These are phyloP conservation scores for Neomorphus geoffroyi DNA, from an alignment of 2,797 vertebrate species.

Conservation along the genomic window DNA sequence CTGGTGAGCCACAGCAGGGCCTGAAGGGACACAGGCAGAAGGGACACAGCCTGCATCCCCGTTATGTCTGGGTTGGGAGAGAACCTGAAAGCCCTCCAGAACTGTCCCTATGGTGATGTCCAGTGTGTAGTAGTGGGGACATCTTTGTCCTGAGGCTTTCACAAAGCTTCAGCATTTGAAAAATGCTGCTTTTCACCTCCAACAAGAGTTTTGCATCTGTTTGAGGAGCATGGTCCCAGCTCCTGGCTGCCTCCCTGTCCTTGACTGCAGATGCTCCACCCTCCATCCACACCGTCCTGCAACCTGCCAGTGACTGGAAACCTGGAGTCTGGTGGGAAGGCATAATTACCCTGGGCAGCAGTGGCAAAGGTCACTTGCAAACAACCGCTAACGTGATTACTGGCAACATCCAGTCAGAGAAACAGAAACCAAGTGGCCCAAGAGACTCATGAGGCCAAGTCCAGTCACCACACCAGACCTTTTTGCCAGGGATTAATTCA, in stretches of 20 bases:
- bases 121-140: background rate
- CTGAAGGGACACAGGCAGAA: background rate
- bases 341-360: background rate
- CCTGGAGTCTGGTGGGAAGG: rapidly evolving
- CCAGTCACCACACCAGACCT: background rate
- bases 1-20: rapidly evolving
- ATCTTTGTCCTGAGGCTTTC: background rate
- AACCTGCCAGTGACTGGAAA: background rate
- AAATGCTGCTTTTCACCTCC: background rate
- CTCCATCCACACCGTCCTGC: background rate
- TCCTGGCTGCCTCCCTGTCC: background rate
- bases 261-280: background rate
- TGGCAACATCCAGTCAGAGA: background rate
- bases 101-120: background rate
- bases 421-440: background rate
- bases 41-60: background rate
- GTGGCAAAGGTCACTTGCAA: background rate
- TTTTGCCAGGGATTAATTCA: background rate
- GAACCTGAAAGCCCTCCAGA: background rate
- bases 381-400: background rate
- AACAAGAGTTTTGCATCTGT: rapidly evolving
- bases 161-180: background rate
- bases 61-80: background rate
- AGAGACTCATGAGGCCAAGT: background rate
- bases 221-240: rapidly evolving